These are phyloP conservation scores for Danio kyathit DNA, from an alignment of 2,797 vertebrate species.

Conservation along the genomic window DNA sequence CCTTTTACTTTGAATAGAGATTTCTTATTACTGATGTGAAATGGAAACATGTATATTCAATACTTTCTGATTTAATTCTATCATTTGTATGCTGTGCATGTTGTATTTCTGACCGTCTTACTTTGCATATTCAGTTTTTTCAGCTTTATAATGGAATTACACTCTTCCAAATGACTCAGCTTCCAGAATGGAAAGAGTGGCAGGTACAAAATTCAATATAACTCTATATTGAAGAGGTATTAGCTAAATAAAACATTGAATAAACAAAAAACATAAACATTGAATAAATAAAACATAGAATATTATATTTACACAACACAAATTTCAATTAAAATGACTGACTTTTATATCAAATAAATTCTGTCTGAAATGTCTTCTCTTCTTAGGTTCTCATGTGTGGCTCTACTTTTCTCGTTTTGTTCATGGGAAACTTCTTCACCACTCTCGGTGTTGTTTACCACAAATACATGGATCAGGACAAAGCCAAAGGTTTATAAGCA, in stretches of 20 bases:
- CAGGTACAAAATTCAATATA: constrained; percentile 82
- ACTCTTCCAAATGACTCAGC: constrained; percentile 88
- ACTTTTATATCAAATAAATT: background rate
- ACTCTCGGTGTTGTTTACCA: constrained; percentile 93
- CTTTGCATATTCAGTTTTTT: constrained; percentile 85
- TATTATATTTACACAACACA: too few species aligned
- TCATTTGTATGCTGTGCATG: background rate
- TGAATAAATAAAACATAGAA: too few species aligned
- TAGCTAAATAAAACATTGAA: background rate
- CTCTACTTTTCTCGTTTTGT: constrained; percentile 90
- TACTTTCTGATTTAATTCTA: background rate
- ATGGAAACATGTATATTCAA: background rate
- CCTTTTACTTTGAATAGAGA: too few species aligned
- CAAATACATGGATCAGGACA: constrained; percentile 87
- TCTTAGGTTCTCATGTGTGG: constrained; percentile 91
- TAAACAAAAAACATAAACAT: too few species aligned
- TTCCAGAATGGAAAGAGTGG: constrained; percentile 95
- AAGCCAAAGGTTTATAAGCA: constrained; percentile 32
- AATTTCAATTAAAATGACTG: too few species aligned
- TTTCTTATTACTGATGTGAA: background rate
- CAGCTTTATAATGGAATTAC: constrained; percentile 93
- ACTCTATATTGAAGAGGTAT: background rate
- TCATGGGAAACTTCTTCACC: constrained; percentile 94
- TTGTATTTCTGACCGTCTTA: constrained; percentile 3
- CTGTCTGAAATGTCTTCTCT: background rate